Evolutionary conservation across 1,140 invertebrate genomes (phyloP).

Genomic region (Mamestra configurata): DNA sequence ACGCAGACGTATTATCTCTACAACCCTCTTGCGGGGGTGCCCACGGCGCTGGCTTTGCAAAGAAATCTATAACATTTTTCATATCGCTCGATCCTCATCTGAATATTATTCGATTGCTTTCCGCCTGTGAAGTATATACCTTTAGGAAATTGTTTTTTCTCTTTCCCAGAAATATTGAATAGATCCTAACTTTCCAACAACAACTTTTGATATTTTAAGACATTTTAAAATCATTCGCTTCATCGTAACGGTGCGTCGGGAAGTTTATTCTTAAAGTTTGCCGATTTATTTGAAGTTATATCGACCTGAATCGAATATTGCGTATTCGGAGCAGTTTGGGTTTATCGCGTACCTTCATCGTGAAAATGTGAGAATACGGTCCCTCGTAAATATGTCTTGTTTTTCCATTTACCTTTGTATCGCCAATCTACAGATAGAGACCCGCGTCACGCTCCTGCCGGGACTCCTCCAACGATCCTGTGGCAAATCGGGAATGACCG

Average conservation of each 20-base stretch:
- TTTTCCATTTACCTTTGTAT: conserved; percentile 65
- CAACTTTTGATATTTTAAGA: conserved; percentile 42
- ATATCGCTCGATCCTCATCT: conserved; percentile 62
- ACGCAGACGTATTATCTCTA: conserved; percentile 47
- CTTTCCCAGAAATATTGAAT: conserved; percentile 57
- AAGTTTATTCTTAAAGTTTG: conserved; percentile 51
- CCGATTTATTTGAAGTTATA: conserved; percentile 56
- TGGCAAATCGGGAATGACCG: conserved; percentile 67
- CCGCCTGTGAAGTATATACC: conserved; percentile 58
- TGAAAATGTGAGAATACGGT: conserved; percentile 55
- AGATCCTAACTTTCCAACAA: conserved; percentile 51
- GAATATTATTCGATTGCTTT: conserved; percentile 69
- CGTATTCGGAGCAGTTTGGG: conserved; percentile 50
- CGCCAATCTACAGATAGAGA: conserved; percentile 57
- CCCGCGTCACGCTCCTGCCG: conserved; percentile 64
- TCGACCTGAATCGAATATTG: conserved; percentile 58
- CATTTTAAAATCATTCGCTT: conserved; percentile 38
- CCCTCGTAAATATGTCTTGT: conserved; percentile 71
- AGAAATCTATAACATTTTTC: conserved; percentile 63
- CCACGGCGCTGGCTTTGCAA: conserved; percentile 42
- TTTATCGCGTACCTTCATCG: conserved; percentile 57
- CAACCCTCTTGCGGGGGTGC: conserved; percentile 45
- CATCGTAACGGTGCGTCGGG: not conserved
- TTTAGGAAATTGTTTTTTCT: conserved; percentile 64
- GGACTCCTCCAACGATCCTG: conserved; percentile 62